Evolutionary conservation across 2,113 vertebrate species (phyloP), one percentile per base, ranked within the genome.

Genomic region (Eublepharis macularius): DNA sequence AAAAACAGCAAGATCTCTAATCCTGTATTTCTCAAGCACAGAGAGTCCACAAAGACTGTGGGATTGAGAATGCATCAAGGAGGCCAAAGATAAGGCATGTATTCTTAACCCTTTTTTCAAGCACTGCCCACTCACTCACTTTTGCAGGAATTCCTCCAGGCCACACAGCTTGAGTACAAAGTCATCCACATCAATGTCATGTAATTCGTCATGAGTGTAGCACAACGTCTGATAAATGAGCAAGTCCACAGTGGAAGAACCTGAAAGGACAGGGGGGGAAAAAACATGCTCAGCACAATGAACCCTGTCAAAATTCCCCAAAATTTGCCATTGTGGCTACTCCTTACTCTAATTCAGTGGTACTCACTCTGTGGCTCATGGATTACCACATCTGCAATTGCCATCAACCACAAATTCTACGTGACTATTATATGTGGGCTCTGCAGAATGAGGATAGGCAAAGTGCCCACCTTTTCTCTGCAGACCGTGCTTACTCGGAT

Each of bases 201-300:
- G 95, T 88, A 99, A 96, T 66, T 99, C 97, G 0, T 99, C 98
- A 9, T 98, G 97, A 19, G 98, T 97, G 79, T 98, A 99, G 88
- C 98, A 99, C 86, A 99, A 95, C 0, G 98, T 98, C 96, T 99
- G 99, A 87, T 98, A 97, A 93, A 99, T 98, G 57, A 99, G 97
- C 92, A 99, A 94, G 92, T 99, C 98, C 43, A 99, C 97, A 0
- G 98, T 98, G 88, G 98, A 99, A 4, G 98, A 98, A 49, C 98
- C 98, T 99, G 86, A 0, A 1, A 65, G 74, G 73, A 63, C 7
- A 29, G 32, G 11, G 32, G 11, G 73, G 17, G 12, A 66, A 13
- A 69, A 1, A 70, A 43, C 2, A 0, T 0, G 1, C 1, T 86
- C 68, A 92, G 41, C 29, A 45, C 45, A 24, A 66, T 49, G 41